Base-by-base conservation (phyloP, 1,140 invertebrate species). In the Drosophila bocki region DNA sequence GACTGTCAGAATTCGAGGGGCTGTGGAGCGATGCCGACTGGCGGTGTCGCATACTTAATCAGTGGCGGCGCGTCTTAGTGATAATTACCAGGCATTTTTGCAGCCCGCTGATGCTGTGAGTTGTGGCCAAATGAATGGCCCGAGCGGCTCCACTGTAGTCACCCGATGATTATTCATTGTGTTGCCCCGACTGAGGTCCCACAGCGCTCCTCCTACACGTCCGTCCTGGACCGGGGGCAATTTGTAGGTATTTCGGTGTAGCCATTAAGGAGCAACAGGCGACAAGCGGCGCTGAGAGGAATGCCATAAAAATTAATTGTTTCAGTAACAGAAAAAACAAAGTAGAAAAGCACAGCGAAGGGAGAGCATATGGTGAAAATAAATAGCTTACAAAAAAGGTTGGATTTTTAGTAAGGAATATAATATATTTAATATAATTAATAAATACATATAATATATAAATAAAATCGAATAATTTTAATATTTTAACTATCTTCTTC, bases 31-130 rank as follows among this genome's bases (percentile, higher is more conserved):
- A 29, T 32, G 35, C 35, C 42, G 69, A 41, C 67, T 57, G 74
- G 42, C 75, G 70, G 82, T 86, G 80, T 84, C 80, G 84, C 78
- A 88, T 88, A 84, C 87, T 88, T 88, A 90, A 90, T 88, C 84
- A 88, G 78, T 56, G 54, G 69, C 80, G 85, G 69, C 80, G 80
- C 64, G 78, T 90, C 81, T 84, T 78, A 84, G 69, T 88, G 85
- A 90, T 88, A 88, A 88, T 88, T 90, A 88, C 81, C 78, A 78
- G 77, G 51, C 83, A 86, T 86, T 79, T 82, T 67, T 75, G 82
- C 54, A 75, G 82, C 82, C 59, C 63, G 33, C 13, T 39, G 53
- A 22, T 26, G 53, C 50, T 72, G 64, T 41, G 59, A 22, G 50
- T 61, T 69, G 51, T 56, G 75, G 76, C 78, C 47, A 78, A 88